These are phyloP conservation scores for Gallinago stenura DNA, from an alignment of 2,797 vertebrate genomes.

Conservation along the genomic window DNA sequence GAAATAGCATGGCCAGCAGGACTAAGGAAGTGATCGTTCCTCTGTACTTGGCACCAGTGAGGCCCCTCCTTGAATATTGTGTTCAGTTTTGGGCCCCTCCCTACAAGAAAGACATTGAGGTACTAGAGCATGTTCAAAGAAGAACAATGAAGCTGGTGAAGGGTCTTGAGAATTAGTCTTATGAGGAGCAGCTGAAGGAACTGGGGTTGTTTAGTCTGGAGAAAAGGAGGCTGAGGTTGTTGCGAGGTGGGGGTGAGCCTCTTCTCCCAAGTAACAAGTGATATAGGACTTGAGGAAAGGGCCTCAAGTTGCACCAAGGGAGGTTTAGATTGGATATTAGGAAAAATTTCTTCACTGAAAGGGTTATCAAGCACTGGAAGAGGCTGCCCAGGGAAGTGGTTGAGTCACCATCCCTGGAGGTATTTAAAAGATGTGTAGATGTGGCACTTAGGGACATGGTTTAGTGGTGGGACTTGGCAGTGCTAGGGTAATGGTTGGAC, in stretches of 20 bases:
- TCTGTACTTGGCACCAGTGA: neutral
- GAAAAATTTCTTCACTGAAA: neutral
- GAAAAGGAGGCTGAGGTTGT: neutral
- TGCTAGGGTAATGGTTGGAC: neutral
- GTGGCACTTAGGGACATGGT: neutral
- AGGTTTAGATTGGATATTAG: neutral
- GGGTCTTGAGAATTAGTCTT: neutral
- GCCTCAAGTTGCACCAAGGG: neutral
- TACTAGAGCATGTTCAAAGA: neutral
- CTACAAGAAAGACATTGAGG: neutral
- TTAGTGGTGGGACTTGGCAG: neutral
- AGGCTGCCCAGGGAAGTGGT: neutral
- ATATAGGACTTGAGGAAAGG: neutral
- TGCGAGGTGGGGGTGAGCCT: neutral
- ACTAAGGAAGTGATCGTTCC: neutral
- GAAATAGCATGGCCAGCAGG: neutral
- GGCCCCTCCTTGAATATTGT: neutral
- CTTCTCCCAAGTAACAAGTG: neutral
- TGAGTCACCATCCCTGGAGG: neutral
- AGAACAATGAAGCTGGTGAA: neutral
- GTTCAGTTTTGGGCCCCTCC: neutral
- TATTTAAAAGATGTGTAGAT: neutral
- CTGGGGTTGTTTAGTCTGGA: neutral
- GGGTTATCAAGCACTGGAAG: neutral
- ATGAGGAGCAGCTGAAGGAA: neutral